These are phyloP conservation scores for Chrosomus eos DNA, from an alignment of 2,797 vertebrate species.

Conservation along the genomic window DNA sequence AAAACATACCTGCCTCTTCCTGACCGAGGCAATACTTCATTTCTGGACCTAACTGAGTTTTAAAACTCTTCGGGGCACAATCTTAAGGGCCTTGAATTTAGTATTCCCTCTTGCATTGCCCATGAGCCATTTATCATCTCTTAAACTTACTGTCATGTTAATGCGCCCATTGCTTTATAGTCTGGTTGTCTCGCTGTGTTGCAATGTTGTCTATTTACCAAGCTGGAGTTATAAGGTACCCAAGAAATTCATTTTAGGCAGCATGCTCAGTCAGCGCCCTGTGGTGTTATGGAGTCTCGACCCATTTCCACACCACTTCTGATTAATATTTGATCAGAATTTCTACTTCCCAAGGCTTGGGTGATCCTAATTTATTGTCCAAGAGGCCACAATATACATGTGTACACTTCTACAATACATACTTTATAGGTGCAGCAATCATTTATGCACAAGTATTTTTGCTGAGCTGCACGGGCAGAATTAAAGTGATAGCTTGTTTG, in stretches of 20 bases:
- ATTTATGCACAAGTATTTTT: too few relatives aligned
- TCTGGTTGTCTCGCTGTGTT: conserved; percentile 29
- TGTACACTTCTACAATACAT: too few relatives aligned
- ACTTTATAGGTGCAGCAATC: too few relatives aligned
- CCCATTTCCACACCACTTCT: too few relatives aligned
- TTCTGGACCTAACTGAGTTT: conserved; percentile 18
- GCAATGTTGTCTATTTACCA: conserved; percentile 34
- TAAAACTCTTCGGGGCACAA: conserved; percentile 14
- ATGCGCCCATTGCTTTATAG: conserved; percentile 15
- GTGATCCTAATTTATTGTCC: too few relatives aligned
- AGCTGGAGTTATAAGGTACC: conserved; percentile 8
- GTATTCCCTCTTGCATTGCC: conserved; percentile 20
- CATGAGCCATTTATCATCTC: conserved; percentile 29
- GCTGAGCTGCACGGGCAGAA: not conserved
- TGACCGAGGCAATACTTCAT: conserved; percentile 11
- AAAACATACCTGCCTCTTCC: not conserved
- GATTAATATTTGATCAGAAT: too few relatives aligned
- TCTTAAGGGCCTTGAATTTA: conserved; percentile 26
- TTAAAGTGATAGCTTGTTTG: not conserved
- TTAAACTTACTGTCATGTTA: conserved; percentile 40
- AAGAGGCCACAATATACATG: too few relatives aligned
- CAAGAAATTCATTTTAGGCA: conserved; percentile 20
- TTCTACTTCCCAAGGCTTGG: too few relatives aligned
- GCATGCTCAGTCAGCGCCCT: conserved; percentile 37
- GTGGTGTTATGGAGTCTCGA: not conserved